Evolutionary conservation across 2,113 vertebrate genomes (phyloP), one percentile per base, ranked within the genome.

Genomic region (Micromys minutus): DNA sequence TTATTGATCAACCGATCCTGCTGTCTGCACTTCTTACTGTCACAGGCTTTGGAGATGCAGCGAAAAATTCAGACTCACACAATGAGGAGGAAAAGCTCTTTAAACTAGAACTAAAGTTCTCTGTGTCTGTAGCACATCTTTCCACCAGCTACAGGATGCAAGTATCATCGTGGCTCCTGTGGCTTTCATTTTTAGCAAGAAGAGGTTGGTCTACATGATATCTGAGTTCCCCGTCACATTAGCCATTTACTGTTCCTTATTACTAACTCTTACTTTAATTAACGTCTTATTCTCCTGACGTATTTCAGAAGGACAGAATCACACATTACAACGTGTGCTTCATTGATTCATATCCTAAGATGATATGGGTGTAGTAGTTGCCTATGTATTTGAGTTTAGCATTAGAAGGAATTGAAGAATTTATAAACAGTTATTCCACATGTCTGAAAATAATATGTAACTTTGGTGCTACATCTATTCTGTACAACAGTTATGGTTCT

Each of bases 21-120:
- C 34, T 59, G 13, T 92, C 45, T 69, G 7, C 47, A 77, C 89
- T 92, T 86, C 76, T 89, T 89, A 69, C 76, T 94, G 29, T 50
- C 47, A 17, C 69, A 74, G 6, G 7, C 91, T 74, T 61, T 67
- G 8, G 55, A 89, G 80, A 80, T 52, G 63, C 12, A 45, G 42
- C 45, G 61, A 15, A 59, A 92, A 88, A 81, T 59, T 7, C 67
- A 86, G n/a, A 93, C 7, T 76, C 13, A 19, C 31, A 24, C 63
- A 34, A 5, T 59, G 45, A 8, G 7, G 15, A 63, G 26, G 52
- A 91, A 80, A 59, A 7, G 12, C 0, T 15, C 10, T 11, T 12
- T 67, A 87, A 45, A 31, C 45, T 79, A 19, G 36, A 75, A 42
- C 15, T 72, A 47, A 85, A 11, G 16, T 47, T 17, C 80, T 39